Base-by-base conservation (phyloP, 2,797 vertebrate genomes). In the Acanthiza pusilla region DNA sequence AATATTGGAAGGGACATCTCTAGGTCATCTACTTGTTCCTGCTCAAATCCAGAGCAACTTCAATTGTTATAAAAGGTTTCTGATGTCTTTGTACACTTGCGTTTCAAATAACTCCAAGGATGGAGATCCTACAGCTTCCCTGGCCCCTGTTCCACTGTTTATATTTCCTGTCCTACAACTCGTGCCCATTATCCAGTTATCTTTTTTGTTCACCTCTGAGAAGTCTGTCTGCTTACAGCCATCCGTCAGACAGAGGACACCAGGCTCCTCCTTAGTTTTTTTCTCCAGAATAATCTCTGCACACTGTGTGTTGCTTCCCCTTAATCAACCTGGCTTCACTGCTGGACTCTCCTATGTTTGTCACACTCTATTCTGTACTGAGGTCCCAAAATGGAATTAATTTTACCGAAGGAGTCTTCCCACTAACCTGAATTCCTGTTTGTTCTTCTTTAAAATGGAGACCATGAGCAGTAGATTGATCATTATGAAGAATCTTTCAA, bases 221-320 rank as follows among this genome's bases (percentile, higher is more conserved):
- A 82, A 61, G 43, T 50, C 38, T 50, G 3, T 55, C 32, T 83
- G 25, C 40, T 73, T 45, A 47, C 11, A 73, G 17, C 9, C 61
- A 60, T 25, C 21, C 47, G 34, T 62, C 32, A 76, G 51, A 34
- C 18, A 55, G 23, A 58, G 15, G 10, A 73, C 19, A 51, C 4
- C 32, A 25, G 3, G 19, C 13, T 13, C 5, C 19, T 70, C 19
- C 11, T 58, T 29, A 61, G 32, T 14, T 11, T 91, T 91, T 75
- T 90, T 50, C 27, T 85, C 15, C 21, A 38, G 38, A 29, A 19
- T 47, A 21, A 3, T 23, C 10, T 78, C 54, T 89, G 23, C 3
- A 25, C 6, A 12, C 11, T 3, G 9, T 40, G 7, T 63, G 12
- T 60, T 36, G n/a, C 1, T 4, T 15, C 5, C 16, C 11, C 21